Percentiles rank a stretch among this genome's conserved stretches.
phyloP scores from a whole-genome alignment of 2,113 vertebrate genomes.

The Litocranius walleri region DNA sequence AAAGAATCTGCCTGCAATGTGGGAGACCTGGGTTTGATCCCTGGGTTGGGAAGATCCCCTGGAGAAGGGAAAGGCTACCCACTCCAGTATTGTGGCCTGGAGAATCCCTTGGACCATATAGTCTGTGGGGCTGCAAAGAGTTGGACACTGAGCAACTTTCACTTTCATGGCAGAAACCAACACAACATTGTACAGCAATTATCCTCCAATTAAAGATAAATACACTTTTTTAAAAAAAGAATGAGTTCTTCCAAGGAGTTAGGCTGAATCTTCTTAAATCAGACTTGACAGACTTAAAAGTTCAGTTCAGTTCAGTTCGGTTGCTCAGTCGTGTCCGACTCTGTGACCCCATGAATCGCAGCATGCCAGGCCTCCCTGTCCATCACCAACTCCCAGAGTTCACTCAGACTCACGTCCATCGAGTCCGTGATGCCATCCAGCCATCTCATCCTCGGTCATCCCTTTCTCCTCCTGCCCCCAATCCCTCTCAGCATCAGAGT shows the following conservation, averaged over 20 bases:
- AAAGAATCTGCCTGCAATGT: not conserved
- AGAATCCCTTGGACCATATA: not conserved
- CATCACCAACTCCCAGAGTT: no score
- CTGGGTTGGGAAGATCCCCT: not conserved
- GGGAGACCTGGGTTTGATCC: not conserved
- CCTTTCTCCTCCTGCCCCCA: no score
- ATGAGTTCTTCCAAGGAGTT: not conserved
- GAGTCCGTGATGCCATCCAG: no score
- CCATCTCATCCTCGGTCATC: no score
- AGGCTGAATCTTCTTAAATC: constrained; percentile 18
- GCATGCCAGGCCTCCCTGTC: no score
- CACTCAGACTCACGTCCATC: no score
- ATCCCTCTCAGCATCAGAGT: no score
- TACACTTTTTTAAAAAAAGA: not conserved
- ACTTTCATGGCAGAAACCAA: not conserved
- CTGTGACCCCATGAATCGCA: no score
- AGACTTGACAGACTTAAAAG: not conserved
- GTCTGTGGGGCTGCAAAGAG: not conserved
- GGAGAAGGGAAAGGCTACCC: not conserved
- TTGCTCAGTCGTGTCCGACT: no score
- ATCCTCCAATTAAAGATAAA: not conserved
- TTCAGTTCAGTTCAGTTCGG: not conserved
- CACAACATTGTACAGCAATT: not conserved
- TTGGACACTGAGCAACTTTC: not conserved
- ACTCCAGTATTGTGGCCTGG: not conserved